A percentile compares a stretch with the other conserved stretches of the same genome.
Evolutionary conservation across 1,140 invertebrate genomes (phyloP).

Genomic region (Diorhabda elongata): DNA sequence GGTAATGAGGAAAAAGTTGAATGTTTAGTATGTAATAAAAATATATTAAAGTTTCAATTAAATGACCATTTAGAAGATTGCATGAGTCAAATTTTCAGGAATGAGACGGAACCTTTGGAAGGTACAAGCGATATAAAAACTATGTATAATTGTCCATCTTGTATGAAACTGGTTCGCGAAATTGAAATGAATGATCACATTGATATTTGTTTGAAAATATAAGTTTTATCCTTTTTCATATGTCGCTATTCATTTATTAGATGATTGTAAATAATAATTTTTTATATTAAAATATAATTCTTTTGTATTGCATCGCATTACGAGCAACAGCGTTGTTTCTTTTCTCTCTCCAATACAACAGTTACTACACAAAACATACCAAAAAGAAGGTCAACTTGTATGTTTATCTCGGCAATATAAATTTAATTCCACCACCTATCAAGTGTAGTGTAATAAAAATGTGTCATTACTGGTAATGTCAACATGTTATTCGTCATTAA

Average conservation of each 20-base stretch:
- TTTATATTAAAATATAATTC: too few relatives aligned
- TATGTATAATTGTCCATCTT: slow-evolving; percentile 39
- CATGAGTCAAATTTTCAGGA: slow-evolving; percentile 35
- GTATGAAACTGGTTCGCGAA: slow-evolving; percentile 31
- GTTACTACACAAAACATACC: too few relatives aligned
- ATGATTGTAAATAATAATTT: neutral
- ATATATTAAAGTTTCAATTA: slow-evolving; percentile 50
- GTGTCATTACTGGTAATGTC: too few relatives aligned
- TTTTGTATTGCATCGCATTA: too few relatives aligned
- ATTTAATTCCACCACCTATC: too few relatives aligned
- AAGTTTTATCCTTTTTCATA: slow-evolving; percentile 1
- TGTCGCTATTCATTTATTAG: neutral
- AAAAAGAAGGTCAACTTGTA: too few relatives aligned
- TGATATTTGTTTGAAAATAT: slow-evolving; percentile 31
- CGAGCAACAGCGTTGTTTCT: too few relatives aligned
- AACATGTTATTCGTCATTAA: too few relatives aligned
- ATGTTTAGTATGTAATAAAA: slow-evolving; percentile 61
- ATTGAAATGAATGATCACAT: slow-evolving; percentile 37
- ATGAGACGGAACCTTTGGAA: slow-evolving; percentile 20
- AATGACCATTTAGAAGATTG: slow-evolving; percentile 63
- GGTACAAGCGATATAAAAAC: slow-evolving; percentile 14
- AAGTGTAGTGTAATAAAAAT: too few relatives aligned
- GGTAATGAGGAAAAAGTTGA: slow-evolving; percentile 25
- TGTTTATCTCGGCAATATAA: too few relatives aligned
- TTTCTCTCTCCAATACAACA: too few relatives aligned